phyloP scores from a whole-genome alignment of 1,140 invertebrate species.

The Physella acuta region DNA sequence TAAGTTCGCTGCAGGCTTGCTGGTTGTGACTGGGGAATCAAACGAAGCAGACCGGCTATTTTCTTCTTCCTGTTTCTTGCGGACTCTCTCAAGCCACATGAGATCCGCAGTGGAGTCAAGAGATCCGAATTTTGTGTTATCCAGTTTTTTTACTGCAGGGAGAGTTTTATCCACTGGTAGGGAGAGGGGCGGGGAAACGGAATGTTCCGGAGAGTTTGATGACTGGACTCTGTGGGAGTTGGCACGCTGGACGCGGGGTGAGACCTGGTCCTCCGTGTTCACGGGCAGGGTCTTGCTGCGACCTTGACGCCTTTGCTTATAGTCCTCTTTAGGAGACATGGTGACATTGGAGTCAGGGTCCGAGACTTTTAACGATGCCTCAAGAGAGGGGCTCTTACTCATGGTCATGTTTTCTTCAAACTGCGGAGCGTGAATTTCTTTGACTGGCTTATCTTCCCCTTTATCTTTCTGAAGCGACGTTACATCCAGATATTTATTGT shows the following conservation, averaged over 20 bases:
- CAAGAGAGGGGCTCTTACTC: neutral
- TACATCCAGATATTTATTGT: too few species aligned
- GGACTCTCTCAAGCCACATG: too few species aligned
- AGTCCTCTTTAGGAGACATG: constrained; percentile 45
- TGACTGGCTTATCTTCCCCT: too few species aligned
- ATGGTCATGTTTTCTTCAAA: neutral
- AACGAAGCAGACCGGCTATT: too few species aligned
- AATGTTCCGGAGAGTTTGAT: neutral
- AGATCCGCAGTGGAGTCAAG: too few species aligned
- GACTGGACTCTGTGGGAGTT: constrained; percentile 25
- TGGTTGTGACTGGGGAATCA: too few species aligned
- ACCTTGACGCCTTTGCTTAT: constrained; percentile 40
- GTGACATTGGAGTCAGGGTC: neutral
- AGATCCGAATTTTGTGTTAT: too few species aligned
- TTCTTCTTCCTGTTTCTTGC: too few species aligned
- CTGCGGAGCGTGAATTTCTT: neutral
- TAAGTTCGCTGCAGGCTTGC: neutral
- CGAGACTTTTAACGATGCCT: neutral
- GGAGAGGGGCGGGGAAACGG: too few species aligned
- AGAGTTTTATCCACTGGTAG: too few species aligned
- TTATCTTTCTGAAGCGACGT: too few species aligned
- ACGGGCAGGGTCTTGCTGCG: constrained; percentile 49
- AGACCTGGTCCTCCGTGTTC: constrained; percentile 23
- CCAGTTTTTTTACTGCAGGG: too few species aligned
- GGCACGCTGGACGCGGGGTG: constrained; percentile 27